Percentiles rank a stretch among this genome's conserved stretches.
phyloP scores from a whole-genome alignment of 1,140 invertebrate genomes.

The Drosophila mojavensis region DNA sequence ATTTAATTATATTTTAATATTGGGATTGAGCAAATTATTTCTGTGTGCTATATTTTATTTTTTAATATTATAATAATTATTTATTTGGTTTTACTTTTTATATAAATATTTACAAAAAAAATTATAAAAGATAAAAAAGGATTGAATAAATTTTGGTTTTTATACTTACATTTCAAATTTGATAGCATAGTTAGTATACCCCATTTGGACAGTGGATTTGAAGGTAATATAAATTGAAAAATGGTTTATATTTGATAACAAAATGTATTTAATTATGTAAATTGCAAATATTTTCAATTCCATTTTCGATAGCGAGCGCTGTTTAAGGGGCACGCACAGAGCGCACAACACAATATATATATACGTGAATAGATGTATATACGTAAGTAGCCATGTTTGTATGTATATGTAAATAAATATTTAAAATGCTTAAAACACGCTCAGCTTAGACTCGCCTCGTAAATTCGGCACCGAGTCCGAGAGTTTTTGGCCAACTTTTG shows the following conservation, averaged over 20 bases:
- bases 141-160: too few relatives aligned
- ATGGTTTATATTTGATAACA: constrained; percentile 57
- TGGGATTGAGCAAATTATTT: too few relatives aligned
- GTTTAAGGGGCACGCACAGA: not conserved
- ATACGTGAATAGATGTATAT: not conserved
- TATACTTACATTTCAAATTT: too few relatives aligned
- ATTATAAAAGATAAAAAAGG: too few relatives aligned
- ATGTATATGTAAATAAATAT: constrained; percentile 12
- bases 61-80: too few relatives aligned
- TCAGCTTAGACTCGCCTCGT: constrained; percentile 13
- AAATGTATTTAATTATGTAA: constrained; percentile 70
- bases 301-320: not conserved
- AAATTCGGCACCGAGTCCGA: constrained; percentile 25
- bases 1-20: not conserved
- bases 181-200: not conserved
- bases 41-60: too few relatives aligned
- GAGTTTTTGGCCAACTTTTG: constrained; percentile 44
- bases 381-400: too few relatives aligned
- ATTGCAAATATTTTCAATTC: constrained; percentile 61
- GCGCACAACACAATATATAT: not conserved
- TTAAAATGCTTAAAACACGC: constrained; percentile 33
- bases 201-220: not conserved
- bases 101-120: too few relatives aligned
- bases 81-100: too few relatives aligned
- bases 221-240: constrained; percentile 43